Base-by-base conservation (phyloP, 2,113 vertebrate species). In the Phrynosoma blainvillii region DNA sequence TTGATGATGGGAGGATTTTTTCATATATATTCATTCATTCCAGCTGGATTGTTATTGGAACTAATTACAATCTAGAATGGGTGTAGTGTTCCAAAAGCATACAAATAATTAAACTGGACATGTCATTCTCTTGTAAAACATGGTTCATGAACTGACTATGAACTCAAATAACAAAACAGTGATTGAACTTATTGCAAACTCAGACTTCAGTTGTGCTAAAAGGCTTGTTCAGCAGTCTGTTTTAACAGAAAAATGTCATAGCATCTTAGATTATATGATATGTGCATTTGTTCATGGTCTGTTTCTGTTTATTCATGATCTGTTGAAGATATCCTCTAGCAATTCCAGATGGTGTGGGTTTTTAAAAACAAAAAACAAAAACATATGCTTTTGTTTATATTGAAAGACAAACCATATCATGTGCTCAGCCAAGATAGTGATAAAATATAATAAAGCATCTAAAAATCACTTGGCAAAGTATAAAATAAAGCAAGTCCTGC, bases 1-100 rank as follows among this genome's bases (percentile, higher is more conserved):
- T 83, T 77, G 65, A 85, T 90, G 90, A 94, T 92, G 27, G 1
- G 9, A 74, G 88, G 54, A 92, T 93, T 93, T 93, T 91, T 89
- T 92, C 89, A 80, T 89, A 36, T 90, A 36, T 65, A 14, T 65
- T 65, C 62, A 62, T 85, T 78, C 47, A 1, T 89, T 89, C 0
- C n/a, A 0, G 85, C 70, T 73, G n/a, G 21, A 23, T 1, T 90
- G 84, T 74, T 90, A 90, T 59, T 21, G 7, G 78, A 92, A 86
- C 52, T 92, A 88, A 84, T 87, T 92, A 92, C 89, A 79, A 0
- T 1, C 80, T 93, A 91, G 79, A 84, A 86, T 3, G 81, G 0
- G 1, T 70, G 2, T 66, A 42, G 20, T 0, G 0, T 78, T 75
- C n/a, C 59, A 77, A 87, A 62, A 82, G 79, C 8, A 68, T 25